Evolutionary conservation across 1,140 invertebrate species (phyloP).

Genomic region (Camponotus vicinus): DNA sequence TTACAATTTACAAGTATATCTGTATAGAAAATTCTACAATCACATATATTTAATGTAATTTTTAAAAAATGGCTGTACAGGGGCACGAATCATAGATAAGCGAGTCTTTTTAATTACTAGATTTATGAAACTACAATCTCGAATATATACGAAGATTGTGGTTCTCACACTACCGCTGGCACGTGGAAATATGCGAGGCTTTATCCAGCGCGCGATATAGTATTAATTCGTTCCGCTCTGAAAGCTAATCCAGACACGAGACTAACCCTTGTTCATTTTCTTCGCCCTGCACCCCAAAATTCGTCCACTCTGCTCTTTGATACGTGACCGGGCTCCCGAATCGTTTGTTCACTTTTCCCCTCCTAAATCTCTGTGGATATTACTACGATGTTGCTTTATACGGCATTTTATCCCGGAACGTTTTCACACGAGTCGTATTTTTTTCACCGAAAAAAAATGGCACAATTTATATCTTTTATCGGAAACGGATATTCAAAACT

Average conservation of each 20-base stretch:
- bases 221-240: conserved; percentile 74
- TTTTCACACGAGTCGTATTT: conserved; percentile 63
- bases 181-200: conserved; percentile 51
- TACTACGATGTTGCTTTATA: conserved; percentile 47
- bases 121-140: conserved; percentile 48
- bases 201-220: conserved; percentile 60
- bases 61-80: not conserved
- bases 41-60: not conserved
- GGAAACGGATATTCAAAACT: conserved; percentile 3
- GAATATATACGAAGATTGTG: not conserved
- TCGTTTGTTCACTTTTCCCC: conserved; percentile 65
- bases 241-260: conserved; percentile 74
- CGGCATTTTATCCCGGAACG: conserved; percentile 58
- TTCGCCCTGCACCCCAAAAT: conserved; percentile 68
- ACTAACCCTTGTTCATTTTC: conserved; percentile 76
- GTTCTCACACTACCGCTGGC: conserved; percentile 48
- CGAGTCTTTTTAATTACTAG: conserved; percentile 9
- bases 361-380: conserved; percentile 58
- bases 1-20: not conserved
- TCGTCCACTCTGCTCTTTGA: conserved; percentile 64
- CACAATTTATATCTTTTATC: conserved; percentile 39
- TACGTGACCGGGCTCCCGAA: conserved; percentile 71
- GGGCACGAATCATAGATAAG: not conserved
- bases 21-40: not conserved
- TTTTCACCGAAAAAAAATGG: conserved; percentile 44